phyloP scores from a whole-genome alignment of 2,113 vertebrate species.

The Nematolebias whitei region DNA sequence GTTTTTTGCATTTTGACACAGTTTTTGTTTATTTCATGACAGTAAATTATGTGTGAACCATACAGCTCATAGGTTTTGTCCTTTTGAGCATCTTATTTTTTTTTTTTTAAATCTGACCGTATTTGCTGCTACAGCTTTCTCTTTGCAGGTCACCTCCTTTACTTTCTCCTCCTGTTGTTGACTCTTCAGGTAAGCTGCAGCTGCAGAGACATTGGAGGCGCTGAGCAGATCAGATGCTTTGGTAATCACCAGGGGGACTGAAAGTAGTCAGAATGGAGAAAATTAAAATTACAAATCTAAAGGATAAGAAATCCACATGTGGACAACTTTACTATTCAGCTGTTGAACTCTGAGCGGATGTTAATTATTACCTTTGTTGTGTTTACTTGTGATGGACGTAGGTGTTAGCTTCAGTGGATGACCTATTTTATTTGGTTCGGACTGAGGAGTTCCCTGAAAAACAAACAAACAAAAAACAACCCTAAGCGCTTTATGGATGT shows the following conservation, averaged over 20 bases:
- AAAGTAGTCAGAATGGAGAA: constrained; percentile 70
- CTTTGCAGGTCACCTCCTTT: constrained; percentile 79
- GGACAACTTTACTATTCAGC: constrained; percentile 36
- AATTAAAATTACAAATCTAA: neutral
- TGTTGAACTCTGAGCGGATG: constrained; percentile 20
- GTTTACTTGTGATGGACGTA: constrained; percentile 47
- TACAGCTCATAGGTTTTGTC: no score
- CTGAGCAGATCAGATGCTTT: no score
- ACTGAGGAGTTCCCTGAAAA: constrained; percentile 52
- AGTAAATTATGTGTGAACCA: no score
- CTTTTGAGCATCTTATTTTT: neutral
- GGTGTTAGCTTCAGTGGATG: constrained; percentile 27
- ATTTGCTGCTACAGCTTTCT: constrained; percentile 78
- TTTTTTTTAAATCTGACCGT: constrained; percentile 78
- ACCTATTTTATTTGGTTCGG: constrained; percentile 56
- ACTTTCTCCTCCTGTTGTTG: constrained; percentile 75
- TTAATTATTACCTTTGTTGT: constrained; percentile 57
- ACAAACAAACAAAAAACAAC: no score
- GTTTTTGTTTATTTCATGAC: neutral
- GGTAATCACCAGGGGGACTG: constrained; percentile 77
- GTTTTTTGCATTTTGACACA: neutral
- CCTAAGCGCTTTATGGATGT: neutral
- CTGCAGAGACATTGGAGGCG: constrained; percentile 64
- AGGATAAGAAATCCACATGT: neutral
- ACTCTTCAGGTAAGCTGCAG: constrained; percentile 70